Evolutionary conservation across 2,888 invertebrate genomes (phyloP), one percentile per base, ranked within the genome.

Genomic region (Dynastes hyllus): DNA sequence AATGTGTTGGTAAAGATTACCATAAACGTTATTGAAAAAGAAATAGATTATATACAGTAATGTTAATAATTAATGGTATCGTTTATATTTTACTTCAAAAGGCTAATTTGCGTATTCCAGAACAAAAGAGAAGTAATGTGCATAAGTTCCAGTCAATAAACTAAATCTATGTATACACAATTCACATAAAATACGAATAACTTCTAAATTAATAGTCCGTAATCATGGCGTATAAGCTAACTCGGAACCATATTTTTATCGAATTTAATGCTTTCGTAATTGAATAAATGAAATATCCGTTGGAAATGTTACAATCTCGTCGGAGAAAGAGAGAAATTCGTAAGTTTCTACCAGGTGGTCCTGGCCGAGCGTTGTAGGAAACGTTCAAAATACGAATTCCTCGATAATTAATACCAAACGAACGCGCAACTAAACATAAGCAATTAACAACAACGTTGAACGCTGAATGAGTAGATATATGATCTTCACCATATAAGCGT

Each of bases 321-420:
- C 67, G 53, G 16, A 53, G 53, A 53, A 58, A 58, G 66, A 40
- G 16, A 66, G 69, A 69, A 69, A 69, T 69, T 69, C 69, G 69
- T 69, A 69, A 45, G 51, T 51, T 69, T 50, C 51, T 69, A 69
- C 69, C 69, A 69, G 69, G 69, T 69, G 69, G 69, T 27, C 51
- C 51, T 40, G 40, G 11, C 40, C 29, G 51, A 51, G 51, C 69
- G 45, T 45, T 16, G 69, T 27, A 69, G 51, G 29, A 29, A 69
- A 69, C 69, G 51, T 13, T 69, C 51, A 69, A 69, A 69, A 69
- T 69, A 69, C 50, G 51, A 69, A 69, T 69, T 69, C 69, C 51
- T 51, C 53, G 27, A 69, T 69, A 69, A 69, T 69, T 69, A 69
- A 69, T 69, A 69, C 51, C 51, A 69, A 22, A 69, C 69, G 69